A percentile compares a stretch with the other conserved stretches of the same genome.
phyloP scores from a whole-genome alignment of 1,140 invertebrate species.

The Triops longicaudatus region DNA sequence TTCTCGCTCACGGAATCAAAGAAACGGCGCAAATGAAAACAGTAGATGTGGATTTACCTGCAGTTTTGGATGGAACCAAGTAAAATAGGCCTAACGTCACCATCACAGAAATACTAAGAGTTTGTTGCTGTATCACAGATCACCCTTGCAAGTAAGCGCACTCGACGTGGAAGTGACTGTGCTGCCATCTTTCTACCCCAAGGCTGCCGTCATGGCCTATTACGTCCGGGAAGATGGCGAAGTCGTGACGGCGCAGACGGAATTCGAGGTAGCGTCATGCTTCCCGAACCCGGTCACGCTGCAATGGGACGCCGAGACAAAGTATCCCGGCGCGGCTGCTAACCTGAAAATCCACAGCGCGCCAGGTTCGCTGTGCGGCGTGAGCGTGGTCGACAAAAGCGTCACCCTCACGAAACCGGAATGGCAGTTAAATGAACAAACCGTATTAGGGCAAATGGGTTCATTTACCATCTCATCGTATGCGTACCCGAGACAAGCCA shows the following conservation, averaged over 20 bases:
- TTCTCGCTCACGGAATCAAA: constrained; percentile 30
- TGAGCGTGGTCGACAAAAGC: constrained; percentile 52
- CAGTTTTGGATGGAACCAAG: constrained; percentile 29
- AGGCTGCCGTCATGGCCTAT: constrained; percentile 52
- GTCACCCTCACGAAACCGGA: constrained; percentile 42
- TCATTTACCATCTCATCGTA: constrained; percentile 38
- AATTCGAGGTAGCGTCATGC: constrained; percentile 45
- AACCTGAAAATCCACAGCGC: constrained; percentile 45
- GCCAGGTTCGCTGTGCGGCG: constrained; percentile 48
- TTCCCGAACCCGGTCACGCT: constrained; percentile 46
- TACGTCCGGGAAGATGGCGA: constrained; percentile 65
- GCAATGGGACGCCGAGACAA: constrained; percentile 41
- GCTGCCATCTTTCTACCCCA: constrained; percentile 34
- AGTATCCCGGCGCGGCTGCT: constrained; percentile 45
- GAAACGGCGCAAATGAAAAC: constrained; percentile 33
- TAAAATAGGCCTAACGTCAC: not conserved
- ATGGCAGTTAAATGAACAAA: constrained; percentile 37
- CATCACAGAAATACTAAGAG: not conserved
- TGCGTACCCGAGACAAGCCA: constrained; percentile 37
- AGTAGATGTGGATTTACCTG: constrained; percentile 31
- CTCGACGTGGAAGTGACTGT: constrained; percentile 31
- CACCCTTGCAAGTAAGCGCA: constrained; percentile 34
- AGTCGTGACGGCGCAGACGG: constrained; percentile 50
- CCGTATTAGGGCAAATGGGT: constrained; percentile 38
- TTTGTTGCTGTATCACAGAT: not conserved